A percentile compares a stretch with the other conserved stretches of the same genome.
Conservation (phyloP, 2,888 invertebrate genomes). For the Carcina quercana region DNA sequence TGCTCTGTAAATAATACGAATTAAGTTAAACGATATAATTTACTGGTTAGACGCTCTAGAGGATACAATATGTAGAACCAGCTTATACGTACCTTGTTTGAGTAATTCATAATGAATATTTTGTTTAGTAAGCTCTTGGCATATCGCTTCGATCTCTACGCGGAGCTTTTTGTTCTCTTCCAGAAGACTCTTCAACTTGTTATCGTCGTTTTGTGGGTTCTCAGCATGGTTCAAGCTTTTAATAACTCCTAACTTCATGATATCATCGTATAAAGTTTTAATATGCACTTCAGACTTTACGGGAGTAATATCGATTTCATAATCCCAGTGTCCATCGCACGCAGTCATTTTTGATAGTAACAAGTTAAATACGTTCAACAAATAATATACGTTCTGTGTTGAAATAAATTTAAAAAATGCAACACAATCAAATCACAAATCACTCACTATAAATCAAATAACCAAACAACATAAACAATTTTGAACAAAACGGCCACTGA, state of each 20-base stretch:
- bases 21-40: not conserved
- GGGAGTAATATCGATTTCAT: conserved; percentile 23
- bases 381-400: too few relatives aligned
- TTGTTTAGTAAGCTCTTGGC: conserved; percentile 34
- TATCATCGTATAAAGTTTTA: conserved; percentile 23
- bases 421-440: too few relatives aligned
- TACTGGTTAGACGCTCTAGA: not conserved
- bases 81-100: conserved; percentile 41
- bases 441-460: too few relatives aligned
- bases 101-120: conserved; percentile 43
- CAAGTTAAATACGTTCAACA: too few relatives aligned
- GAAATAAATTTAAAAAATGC: too few relatives aligned
- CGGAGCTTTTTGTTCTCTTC: conserved; percentile 46
- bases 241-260: too few relatives aligned
- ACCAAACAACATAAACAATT: too few relatives aligned
- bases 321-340: conserved; percentile 43
- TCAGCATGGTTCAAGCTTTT: too few relatives aligned
- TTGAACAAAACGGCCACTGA: too few relatives aligned
- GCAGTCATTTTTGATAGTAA: too few relatives aligned
- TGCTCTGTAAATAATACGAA: conserved; percentile 39
- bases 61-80: not conserved
- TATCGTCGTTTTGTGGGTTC: conserved; percentile 34
- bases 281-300: conserved; percentile 31
- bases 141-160: conserved; percentile 39
- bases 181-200: conserved; percentile 36